A percentile compares a stretch with the other conserved stretches of the same genome.
These are phyloP conservation scores for Eupithecia vulgata DNA, from an alignment of 2,888 invertebrate species.

Conservation along the genomic window DNA sequence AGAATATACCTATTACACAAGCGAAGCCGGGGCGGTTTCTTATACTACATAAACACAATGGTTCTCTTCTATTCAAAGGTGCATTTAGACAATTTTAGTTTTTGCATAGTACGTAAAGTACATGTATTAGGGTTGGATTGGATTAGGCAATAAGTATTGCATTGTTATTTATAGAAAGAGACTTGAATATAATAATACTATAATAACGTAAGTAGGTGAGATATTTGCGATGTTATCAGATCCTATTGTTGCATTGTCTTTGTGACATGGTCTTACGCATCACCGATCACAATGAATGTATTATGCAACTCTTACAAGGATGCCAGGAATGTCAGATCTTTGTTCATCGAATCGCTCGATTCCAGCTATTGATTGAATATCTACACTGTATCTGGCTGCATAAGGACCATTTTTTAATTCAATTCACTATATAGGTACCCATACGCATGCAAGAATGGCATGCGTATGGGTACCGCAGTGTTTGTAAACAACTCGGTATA, in stretches of 20 bases:
- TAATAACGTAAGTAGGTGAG: constrained; percentile 9
- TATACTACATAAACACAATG: too few species aligned
- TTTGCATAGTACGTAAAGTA: too few species aligned
- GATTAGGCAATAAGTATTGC: background rate
- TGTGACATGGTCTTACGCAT: constrained; percentile 26
- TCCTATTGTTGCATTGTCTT: constrained; percentile 49
- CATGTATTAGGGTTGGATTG: background rate
- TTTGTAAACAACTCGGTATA: too few species aligned
- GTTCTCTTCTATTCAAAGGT: too few species aligned
- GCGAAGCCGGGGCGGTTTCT: too few species aligned
- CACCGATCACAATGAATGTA: constrained; percentile 3
- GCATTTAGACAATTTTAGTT: too few species aligned
- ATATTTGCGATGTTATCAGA: constrained; percentile 44
- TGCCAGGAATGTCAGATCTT: background rate
- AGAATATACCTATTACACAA: too few species aligned
- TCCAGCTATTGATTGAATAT: background rate
- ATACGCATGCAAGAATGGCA: too few species aligned
- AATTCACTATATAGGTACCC: too few species aligned
- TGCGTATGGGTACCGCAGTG: too few species aligned
- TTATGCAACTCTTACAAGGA: constrained; percentile 7
- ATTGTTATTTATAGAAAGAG: background rate
- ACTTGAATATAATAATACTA: background rate
- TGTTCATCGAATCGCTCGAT: background rate
- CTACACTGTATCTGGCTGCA: background rate
- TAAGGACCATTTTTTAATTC: too few species aligned